These are phyloP conservation scores for Halichondria panicea DNA, from an alignment of 37 sponge, comb jelly and placozoan species.

Conservation along the genomic window DNA sequence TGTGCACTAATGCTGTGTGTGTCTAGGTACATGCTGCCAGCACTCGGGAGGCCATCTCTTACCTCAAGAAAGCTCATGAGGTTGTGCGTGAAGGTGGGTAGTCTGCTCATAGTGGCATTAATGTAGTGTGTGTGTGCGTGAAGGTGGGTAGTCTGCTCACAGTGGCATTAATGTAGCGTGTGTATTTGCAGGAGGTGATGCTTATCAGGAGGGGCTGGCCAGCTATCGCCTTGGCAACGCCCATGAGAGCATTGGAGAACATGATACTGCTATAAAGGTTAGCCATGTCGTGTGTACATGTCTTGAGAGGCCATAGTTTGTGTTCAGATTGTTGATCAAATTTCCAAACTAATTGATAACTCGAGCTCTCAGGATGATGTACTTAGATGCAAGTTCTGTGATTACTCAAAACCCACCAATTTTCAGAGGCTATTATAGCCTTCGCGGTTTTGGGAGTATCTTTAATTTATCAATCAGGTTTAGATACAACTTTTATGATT, in stretches of 20 bases:
- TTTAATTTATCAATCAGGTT: no score
- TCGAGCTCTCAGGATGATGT: no score
- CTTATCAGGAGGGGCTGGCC: constrained; percentile 75
- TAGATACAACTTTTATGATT: no score
- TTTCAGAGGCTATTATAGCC: no score
- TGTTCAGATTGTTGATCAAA: no score
- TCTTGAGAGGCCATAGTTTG: no score
- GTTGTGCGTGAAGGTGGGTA: constrained; percentile 66
- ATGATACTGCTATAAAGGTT: constrained; percentile 71
- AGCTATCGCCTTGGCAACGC: constrained; percentile 79
- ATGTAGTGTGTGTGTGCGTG: not conserved
- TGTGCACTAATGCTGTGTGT: no score
- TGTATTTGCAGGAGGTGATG: constrained; percentile 51
- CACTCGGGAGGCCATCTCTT: constrained; percentile 29
- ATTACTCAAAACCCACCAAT: no score
- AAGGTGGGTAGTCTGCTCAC: constrained; percentile 20
- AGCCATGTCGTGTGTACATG: no score
- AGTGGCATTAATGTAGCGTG: not conserved
- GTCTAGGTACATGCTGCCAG: constrained; percentile 26
- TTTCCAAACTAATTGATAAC: no score
- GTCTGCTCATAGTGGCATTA: not conserved
- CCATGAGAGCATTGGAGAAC: constrained; percentile 35
- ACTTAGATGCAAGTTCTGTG: no score
- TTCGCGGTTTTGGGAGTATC: no score
- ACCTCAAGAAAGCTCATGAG: constrained; percentile 71